These are phyloP conservation scores for Tribolium madens DNA, from an alignment of 1,140 invertebrate species.

Conservation along the genomic window DNA sequence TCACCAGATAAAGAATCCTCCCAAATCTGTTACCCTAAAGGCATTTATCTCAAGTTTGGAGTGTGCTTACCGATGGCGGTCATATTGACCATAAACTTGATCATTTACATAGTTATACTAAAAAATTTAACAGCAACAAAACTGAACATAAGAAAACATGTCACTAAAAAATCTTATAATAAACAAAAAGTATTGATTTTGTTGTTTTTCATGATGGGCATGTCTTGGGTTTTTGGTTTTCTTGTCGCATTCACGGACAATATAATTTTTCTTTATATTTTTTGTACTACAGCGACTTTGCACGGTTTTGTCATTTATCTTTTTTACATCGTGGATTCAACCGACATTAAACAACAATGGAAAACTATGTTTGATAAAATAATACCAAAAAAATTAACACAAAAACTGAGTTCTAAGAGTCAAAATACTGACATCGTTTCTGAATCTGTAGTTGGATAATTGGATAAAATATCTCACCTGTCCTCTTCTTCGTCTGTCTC, in stretches of 20 bases:
- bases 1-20: neutral
- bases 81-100: neutral
- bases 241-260: neutral
- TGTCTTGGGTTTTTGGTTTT: slow-evolving; percentile 2
- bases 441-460: neutral
- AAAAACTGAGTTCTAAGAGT: too few relatives aligned
- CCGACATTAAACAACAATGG: neutral
- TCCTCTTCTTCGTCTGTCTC: neutral
- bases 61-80: neutral
- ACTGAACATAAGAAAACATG: neutral
- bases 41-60: neutral
- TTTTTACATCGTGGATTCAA: slow-evolving; percentile 5
- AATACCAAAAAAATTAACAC: neutral
- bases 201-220: slow-evolving; percentile 19
- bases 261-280: neutral
- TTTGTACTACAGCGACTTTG: slow-evolving; percentile 2
- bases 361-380: neutral
- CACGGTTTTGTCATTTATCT: slow-evolving; percentile 16
- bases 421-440: neutral
- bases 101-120: neutral
- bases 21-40: slow-evolving; percentile 18
- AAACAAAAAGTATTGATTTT: neutral
- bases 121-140: neutral
- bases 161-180: neutral
- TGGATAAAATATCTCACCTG: slow-evolving; percentile 14